These are phyloP conservation scores for Spodoptera picta DNA, from an alignment of 2,888 invertebrate genomes.

Conservation along the genomic window DNA sequence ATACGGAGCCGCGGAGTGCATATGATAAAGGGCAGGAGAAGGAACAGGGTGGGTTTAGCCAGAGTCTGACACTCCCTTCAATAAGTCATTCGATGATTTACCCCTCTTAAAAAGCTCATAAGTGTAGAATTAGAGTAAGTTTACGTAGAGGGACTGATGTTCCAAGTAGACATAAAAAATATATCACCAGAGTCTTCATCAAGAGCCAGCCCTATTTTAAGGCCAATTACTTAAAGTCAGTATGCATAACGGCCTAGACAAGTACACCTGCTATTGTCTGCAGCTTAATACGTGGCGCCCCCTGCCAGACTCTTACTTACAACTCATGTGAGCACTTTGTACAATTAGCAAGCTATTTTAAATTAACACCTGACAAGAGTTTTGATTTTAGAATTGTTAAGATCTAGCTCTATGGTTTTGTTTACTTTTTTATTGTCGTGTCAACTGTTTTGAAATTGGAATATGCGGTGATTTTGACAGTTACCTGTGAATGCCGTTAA, in stretches of 20 bases:
- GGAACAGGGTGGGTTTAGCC: no score
- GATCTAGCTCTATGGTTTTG: no score
- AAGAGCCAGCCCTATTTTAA: slow-evolving; percentile 71
- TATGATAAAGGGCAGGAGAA: no score
- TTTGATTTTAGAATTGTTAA: slow-evolving; percentile 12
- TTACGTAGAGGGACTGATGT: no score
- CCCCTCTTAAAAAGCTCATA: no score
- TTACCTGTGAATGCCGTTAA: no score
- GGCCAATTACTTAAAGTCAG: slow-evolving; percentile 87
- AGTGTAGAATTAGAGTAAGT: no score
- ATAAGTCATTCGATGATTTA: no score
- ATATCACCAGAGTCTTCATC: neutral
- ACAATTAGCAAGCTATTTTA: slow-evolving; percentile 71
- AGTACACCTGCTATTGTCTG: slow-evolving; percentile 82
- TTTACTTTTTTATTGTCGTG: slow-evolving; percentile 15
- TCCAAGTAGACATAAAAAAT: neutral
- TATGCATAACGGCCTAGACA: slow-evolving; percentile 72
- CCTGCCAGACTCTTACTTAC: slow-evolving; percentile 41
- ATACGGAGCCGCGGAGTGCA: no score
- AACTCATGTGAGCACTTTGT: slow-evolving; percentile 58
- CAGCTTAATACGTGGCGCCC: slow-evolving; percentile 77
- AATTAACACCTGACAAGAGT: slow-evolving; percentile 36
- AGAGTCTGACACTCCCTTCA: no score
- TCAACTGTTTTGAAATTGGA: slow-evolving; percentile 9
- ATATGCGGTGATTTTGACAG: neutral